phyloP scores from a whole-genome alignment of 1,140 invertebrate species.

The Notospermus geniculatus region DNA sequence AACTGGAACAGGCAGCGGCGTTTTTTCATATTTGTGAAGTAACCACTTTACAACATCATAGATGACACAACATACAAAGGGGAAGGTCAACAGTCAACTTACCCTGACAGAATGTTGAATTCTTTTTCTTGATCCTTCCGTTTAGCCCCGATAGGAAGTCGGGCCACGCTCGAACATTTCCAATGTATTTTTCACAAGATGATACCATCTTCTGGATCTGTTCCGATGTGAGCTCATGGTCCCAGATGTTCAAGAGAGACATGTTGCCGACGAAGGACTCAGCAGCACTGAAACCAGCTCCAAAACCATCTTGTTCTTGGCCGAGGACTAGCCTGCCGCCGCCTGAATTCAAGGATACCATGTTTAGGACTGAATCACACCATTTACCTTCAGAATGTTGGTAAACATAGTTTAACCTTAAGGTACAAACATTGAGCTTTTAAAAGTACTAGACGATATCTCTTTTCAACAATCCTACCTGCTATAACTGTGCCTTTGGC shows the following conservation, averaged over 20 bases:
- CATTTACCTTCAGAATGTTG: too few species aligned
- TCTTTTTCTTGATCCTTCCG: conserved; percentile 57
- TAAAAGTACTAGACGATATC: too few species aligned
- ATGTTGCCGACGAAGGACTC: conserved; percentile 68
- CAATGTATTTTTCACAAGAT: conserved; percentile 58
- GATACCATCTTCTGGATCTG: conserved; percentile 57
- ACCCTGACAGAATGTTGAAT: conserved; percentile 55
- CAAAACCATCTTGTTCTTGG: conserved; percentile 68
- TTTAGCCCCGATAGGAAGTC: conserved; percentile 61
- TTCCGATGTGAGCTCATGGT: conserved; percentile 50
- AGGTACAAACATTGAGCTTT: too few species aligned
- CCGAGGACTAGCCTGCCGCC: conserved; percentile 66
- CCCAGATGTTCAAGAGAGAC: conserved; percentile 66
- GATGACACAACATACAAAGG: conserved; percentile 1
- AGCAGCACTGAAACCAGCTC: conserved; percentile 64
- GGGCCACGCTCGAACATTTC: conserved; percentile 65
- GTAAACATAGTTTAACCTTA: too few species aligned
- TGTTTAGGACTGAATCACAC: too few species aligned
- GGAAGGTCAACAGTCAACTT: too few species aligned
- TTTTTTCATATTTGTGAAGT: too few species aligned
- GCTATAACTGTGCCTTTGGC: conserved; percentile 56
- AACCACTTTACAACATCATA: too few species aligned
- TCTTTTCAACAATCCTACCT: conserved; percentile 42
- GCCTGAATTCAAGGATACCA: conserved; percentile 40
- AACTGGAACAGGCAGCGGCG: too few species aligned